Base-by-base conservation (phyloP, 2,797 vertebrate species). In the Propithecus deckenii region DNA sequence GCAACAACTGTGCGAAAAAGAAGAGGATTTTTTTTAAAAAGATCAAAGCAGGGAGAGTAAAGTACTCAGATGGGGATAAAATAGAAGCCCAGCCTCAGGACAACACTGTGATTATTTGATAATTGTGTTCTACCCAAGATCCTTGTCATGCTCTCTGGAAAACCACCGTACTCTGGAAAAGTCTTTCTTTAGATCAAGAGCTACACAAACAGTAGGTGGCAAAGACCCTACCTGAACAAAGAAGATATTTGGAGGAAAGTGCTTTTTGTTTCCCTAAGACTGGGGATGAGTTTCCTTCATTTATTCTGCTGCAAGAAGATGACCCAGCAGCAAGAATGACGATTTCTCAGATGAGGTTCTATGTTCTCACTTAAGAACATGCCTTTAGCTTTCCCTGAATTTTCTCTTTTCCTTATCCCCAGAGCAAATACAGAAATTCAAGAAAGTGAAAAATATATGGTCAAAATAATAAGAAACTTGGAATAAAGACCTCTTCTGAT, bases 391-490 rank as follows among this genome's bases (percentile, higher is more conserved):
- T 91, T 78, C 22, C 46, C 12, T 76, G 20, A 84, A 89, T 75
- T 78, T 94, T 86, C 9, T 78, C n/a, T 65, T 89, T 72, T 17
- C n/a, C 10, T 85, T 50, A 72, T 86, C 18, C 22, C 28, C 1
- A 30, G 22, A 89, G 89, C 8, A 35, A 86, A 87, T 18, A 50
- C 6, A 78, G 5, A 75, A 92, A 92, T 84, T 5, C 25, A 87
- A 48, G 18, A 35, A 71, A 79, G 22, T 89, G 5, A 86, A 86
- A 97, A 88, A 74, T 30, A 74, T 14, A 81, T 46, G 3, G 28
- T 48, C 38, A 85, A 71, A 96, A 88, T 55, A 55, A 94, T 89
- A 91, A 90, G 78, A 18, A 85, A n/a, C 28, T 79, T 92, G 63
- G 35, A 48, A 59, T 61, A 85, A 52, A 79, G 10, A 2, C 12